Evolutionary conservation across 2,797 vertebrate species (phyloP).

Genomic region (Thamnophis elegans): DNA sequence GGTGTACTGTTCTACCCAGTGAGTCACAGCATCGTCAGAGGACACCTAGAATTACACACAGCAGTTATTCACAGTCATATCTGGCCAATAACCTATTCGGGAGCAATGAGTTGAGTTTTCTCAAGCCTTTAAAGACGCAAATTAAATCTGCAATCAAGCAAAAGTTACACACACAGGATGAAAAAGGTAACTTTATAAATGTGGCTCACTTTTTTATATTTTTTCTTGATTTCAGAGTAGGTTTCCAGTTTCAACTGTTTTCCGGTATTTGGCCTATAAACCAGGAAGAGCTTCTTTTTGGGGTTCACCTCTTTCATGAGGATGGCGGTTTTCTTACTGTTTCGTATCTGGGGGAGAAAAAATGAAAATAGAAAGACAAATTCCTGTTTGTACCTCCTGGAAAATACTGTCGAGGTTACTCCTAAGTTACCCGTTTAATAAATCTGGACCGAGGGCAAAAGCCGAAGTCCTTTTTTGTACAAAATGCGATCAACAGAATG

Average conservation of each 20-base stretch:
- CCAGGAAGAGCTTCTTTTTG: slow-evolving; percentile 95
- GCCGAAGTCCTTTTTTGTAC: background rate
- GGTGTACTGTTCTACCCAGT: slow-evolving; percentile 94
- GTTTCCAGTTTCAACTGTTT: slow-evolving; percentile 94
- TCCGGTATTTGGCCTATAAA: slow-evolving; percentile 96
- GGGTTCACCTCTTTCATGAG: slow-evolving; percentile 93
- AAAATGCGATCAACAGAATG: background rate
- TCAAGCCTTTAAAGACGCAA: background rate
- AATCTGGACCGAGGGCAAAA: background rate
- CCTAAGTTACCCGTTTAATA: background rate
- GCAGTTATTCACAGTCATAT: background rate
- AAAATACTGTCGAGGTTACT: background rate
- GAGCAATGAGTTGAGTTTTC: background rate
- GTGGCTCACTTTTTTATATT: slow-evolving; percentile 91
- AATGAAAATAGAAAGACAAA: background rate
- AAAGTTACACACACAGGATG: background rate
- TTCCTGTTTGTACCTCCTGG: background rate
- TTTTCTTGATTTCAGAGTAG: slow-evolving; percentile 91
- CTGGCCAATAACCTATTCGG: background rate
- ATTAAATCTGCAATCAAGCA: background rate
- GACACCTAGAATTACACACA: slow-evolving; percentile 77
- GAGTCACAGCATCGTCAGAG: slow-evolving; percentile 89
- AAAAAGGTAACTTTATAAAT: background rate
- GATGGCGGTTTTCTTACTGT: slow-evolving; percentile 95
- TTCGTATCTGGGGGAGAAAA: slow-evolving; percentile 71